Evolutionary conservation across 2,113 vertebrate genomes (phyloP), one percentile per base, ranked within the genome.

Genomic region (Origma solitaria): DNA sequence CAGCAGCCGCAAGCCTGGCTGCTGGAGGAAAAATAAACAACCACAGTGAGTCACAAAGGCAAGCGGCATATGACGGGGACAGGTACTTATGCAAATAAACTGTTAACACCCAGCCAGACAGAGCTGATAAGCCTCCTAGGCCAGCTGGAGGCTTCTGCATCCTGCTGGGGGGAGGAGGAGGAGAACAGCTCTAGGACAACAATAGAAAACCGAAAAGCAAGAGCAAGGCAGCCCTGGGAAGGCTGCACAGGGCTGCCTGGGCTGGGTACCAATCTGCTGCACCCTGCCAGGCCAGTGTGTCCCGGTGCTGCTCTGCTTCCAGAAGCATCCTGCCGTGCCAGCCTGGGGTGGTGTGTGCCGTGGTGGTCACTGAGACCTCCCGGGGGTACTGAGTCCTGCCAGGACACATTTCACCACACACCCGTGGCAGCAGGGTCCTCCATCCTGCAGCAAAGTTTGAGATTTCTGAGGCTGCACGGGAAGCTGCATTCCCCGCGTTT

Each of bases 61-160:
- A 88, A 79, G 69, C 15, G 2, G 93, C 91, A 92, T 94, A 42
- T 94, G 95, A 93, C 15, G 8, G 94, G 95, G 94, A 95, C 95
- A 93, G 94, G 94, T 94, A 96, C 95, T 97, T 96, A 96, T 95
- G 96, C 95, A 97, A 97, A 97, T 91, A 93, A 66, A 86, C 66
- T 60, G 70, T 86, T 97, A 97, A 96, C 95, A 95, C 94, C 87
- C 95, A 92, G 95, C 65, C 95, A 97, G 97, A 94, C 95, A 95
- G 94, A 95, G 94, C 95, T 95, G 96, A 95, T 97, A 97, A 97
- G 95, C 96, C 83, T 97, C 92, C 94, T 49, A 81, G 91, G 91
- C 94, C 96, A 97, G 92, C 94, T 97, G 95, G 95, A 97, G 66
- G 89, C 73, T 94, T 86, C 93, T 95, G 88, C 86, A 85, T 84